These are phyloP conservation scores for Holotrichia oblita DNA, from an alignment of 1,140 invertebrate genomes.

Conservation along the genomic window DNA sequence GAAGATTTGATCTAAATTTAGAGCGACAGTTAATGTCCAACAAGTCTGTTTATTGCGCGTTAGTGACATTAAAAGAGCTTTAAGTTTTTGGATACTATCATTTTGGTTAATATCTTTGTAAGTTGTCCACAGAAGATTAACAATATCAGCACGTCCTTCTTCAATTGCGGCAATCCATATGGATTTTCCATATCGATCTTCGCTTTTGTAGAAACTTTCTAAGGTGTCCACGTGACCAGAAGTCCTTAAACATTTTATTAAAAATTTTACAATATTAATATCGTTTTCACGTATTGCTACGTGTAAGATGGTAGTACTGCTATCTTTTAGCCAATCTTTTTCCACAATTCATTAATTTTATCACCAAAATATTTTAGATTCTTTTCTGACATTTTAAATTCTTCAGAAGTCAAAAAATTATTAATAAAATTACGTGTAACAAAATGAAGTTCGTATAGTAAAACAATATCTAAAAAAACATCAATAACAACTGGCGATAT, in stretches of 20 bases:
- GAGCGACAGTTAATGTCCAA: not conserved
- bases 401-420: not conserved
- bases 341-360: not conserved
- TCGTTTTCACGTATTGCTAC: not conserved
- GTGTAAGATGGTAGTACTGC: not conserved
- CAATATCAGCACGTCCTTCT: not conserved
- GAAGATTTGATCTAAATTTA: not conserved
- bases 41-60: not conserved
- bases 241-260: not conserved
- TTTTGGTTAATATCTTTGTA: not conserved
- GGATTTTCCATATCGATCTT: not conserved
- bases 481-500: not conserved
- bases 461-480: not conserved
- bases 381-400: not conserved
- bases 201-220: not conserved
- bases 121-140: not conserved
- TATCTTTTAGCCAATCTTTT: not conserved
- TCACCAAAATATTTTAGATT: not conserved
- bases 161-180: not conserved
- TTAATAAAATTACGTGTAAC: not conserved
- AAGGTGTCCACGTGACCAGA: not conserved
- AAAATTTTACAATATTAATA: not conserved
- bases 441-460: not conserved
- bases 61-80: not conserved
- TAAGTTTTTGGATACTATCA: not conserved